Base-by-base conservation (phyloP, 2,113 vertebrate genomes). In the Caranx ignobilis region DNA sequence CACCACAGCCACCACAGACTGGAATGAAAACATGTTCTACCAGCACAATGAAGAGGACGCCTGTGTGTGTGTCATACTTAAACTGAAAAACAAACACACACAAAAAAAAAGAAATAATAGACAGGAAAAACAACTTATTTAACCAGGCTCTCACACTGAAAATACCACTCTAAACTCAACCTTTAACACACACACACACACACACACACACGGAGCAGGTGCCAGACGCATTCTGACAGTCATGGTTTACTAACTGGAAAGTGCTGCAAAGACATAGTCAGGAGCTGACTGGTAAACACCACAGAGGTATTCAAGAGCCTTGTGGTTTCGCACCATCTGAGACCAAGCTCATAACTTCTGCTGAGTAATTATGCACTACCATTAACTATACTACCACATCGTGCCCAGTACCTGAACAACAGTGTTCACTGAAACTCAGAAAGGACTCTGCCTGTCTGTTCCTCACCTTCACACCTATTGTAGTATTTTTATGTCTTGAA, bases 301-400 rank as follows among this genome's bases (percentile, higher is more conserved):
- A 73, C 45, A 31, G 52, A 57, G 59, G 67, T 13, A 57, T 19
- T 39, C 47, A 77, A 34, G 32, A 37, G 26, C 56, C 8, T 9
- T 83, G 87, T 68, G 91, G 90, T 88, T 91, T 89, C 32, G 69
- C 88, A 74, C 74, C 67, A 64, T 74, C 19, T 57, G 65, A 35
- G 63, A 76, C 54, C 56, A 77, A 72, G 43, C 62, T 66, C 78
- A 37, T 79, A 64, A 82, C 59, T 48, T 81, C 52, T 67, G 34
- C 34, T 12, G 56, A 71, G 65, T 80, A 86, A 87, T 85, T 86
- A 77, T 34, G 48, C 11, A 48, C 26, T 0, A 18, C 73, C 32
- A 43, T 71, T 71, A 88, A 84, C 39, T 21, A 19, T 50, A 71
- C 18, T 32, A 4, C 52, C 41, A 37, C 13, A 52, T 57, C 55